Base-by-base conservation (phyloP, 1,140 invertebrate species). In the Drosophila lacertosa region DNA sequence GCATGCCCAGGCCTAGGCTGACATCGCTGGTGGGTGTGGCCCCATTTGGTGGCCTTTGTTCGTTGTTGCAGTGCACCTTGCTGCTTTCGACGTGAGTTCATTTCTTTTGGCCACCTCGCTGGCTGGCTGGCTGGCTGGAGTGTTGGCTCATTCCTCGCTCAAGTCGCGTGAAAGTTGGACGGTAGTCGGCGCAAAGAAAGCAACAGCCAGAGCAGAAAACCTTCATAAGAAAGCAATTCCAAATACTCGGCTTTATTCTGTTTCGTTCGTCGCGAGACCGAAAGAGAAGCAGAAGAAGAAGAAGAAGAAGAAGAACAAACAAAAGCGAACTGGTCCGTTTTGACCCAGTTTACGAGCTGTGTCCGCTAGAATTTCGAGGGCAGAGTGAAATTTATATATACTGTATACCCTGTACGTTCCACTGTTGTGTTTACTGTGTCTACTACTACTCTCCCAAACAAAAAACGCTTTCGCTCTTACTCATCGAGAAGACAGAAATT, bases 151-250 rank as follows among this genome's bases (percentile, higher is more conserved):
- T 89, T 90, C 89, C 81, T 74, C 81, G 60, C 63, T 67, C 64
- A 62, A 77, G 86, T 77, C 84, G 89, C 89, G 89, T 75, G 89
- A 90, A 90, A 90, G 89, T 90, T 90, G 74, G 82, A 88, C 71
- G 70, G 15, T 29, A 48, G 33, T 48, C 62, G 45, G 62, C 63
- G 73, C 50, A 88, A 77, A 86, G 82, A 88, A 88, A 88, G 83
- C 75, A 64, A 48, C 75, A 64, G 37, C 47, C 63, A 55, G 37
- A 16, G 15, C 35, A 58, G 11, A 51, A 62, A 10, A 70, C 60
- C 58, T 54, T 67, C 32, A 64, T 60, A 73, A 58, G 63, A 58
- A 66, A 66, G 63, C 53, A 47, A 51, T 64, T 64, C 45, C 29
- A 33, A 33, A 53, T 29, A 29, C 35, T 37, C 53, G 39, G 22